phyloP scores from a whole-genome alignment of 2,888 invertebrate species.

The Hydrotaea cyrtoneurina region DNA sequence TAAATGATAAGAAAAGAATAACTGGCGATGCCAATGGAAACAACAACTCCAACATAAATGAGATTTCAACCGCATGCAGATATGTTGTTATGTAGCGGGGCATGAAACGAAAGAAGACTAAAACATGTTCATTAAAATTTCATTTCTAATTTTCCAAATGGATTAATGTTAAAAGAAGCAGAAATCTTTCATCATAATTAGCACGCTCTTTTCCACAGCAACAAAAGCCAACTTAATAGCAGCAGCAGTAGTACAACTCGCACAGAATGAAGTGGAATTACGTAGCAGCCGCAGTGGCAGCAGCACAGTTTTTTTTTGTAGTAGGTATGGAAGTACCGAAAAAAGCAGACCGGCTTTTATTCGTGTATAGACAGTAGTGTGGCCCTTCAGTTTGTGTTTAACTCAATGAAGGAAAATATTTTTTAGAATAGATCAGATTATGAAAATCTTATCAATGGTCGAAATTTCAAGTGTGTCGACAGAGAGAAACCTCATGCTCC shows the following conservation, averaged over 20 bases:
- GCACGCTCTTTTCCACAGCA: conserved; percentile 64
- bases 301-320: background rate
- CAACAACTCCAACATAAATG: background rate
- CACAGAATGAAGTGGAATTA: background rate
- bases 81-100: background rate
- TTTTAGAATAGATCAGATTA: too few relatives aligned
- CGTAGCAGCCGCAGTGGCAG: background rate
- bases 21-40: too few relatives aligned
- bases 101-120: background rate
- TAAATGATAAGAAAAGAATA: too few relatives aligned
- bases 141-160: conserved; percentile 79
- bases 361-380: too few relatives aligned
- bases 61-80: background rate
- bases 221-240: conserved; percentile 47
- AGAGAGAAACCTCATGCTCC: too few relatives aligned
- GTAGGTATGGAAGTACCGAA: conserved; percentile 13
- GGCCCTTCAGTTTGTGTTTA: too few relatives aligned
- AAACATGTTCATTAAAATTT: conserved; percentile 77
- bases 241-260: background rate
- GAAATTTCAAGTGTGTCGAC: too few relatives aligned
- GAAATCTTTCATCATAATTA: conserved; percentile 79
- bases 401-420: too few relatives aligned
- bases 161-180: conserved; percentile 78
- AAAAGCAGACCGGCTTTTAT: background rate
- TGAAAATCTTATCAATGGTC: too few relatives aligned